Conservation (phyloP, 1,140 invertebrate species). For the Pachypeltis micranthus region DNA sequence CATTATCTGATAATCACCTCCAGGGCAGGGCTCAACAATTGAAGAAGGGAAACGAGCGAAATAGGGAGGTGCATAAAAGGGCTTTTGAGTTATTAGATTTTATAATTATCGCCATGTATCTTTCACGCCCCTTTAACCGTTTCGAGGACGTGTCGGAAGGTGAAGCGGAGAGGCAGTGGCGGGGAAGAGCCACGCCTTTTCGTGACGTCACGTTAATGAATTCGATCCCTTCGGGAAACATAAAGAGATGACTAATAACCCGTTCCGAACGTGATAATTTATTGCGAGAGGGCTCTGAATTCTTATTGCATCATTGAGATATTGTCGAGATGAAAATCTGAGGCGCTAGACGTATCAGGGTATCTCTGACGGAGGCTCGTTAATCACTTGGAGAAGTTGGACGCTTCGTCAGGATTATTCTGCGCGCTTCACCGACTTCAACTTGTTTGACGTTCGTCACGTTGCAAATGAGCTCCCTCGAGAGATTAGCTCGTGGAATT, state of each 20-base stretch:
- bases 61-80: background rate
- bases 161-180: too few species aligned
- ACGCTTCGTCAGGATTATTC: background rate
- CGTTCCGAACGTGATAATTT: background rate
- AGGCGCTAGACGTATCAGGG: slow-evolving; percentile 7
- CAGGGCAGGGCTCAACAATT: background rate
- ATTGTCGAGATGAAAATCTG: background rate
- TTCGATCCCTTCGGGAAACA: background rate
- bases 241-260: background rate
- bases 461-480: too few species aligned
- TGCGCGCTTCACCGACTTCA: background rate
- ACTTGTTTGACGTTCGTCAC: background rate
- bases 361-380: background rate
- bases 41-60: background rate
- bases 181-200: background rate
- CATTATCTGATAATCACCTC: slow-evolving; percentile 3
- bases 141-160: too few species aligned
- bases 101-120: slow-evolving; percentile 16
- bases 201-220: slow-evolving; percentile 3
- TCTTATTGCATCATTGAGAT: slow-evolving; percentile 8
- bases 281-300: background rate
- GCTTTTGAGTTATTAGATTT: slow-evolving; percentile 10
- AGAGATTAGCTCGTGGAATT: too few species aligned
- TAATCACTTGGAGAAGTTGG: background rate
- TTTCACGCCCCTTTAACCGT: slow-evolving; percentile 6